Base-by-base conservation (phyloP, 2,113 vertebrate species). In the Elanoides forficatus region DNA sequence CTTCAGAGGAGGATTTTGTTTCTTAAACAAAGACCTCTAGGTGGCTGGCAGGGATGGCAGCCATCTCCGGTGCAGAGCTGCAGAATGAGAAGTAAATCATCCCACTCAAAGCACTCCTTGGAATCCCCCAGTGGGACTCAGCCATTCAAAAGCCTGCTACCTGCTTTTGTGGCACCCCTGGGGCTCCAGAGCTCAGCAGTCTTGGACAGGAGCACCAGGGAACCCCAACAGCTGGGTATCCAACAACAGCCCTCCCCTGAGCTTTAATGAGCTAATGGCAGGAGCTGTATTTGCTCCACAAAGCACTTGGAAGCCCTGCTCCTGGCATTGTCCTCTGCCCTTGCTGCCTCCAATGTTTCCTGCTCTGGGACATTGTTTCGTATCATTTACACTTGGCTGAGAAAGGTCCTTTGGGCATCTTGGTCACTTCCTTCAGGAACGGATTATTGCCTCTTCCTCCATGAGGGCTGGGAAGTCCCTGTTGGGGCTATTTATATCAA, bases 281-380 rank as follows among this genome's bases (percentile, higher is more conserved):
- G 85, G 47, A 43, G 56, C 48, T 93, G 10, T 47, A 14, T 73
- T 81, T 48, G 27, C 27, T 65, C 30, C 71, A 40, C 13, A 34
- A 43, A 75, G 19, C 0, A 0, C 60, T 76, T 1, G 1, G n/a
- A 38, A 85, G 29, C 36, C 8, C 32, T 42, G 34, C 48, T 72
- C 20, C 70, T 72, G 52, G 23, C 60, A 87, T 52, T 40, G 36
- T 42, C 25, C 17, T 68, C 59, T 88, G 19, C 17, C 45, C 42
- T 86, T 43, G 15, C 12, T 52, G 38, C 78, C 76, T 79, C 58
- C 15, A 15, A 2, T 0, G 2, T 30, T 84, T 91, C 48, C 81
- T 70, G 48, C 27, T 22, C 1, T 0, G 43, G 36, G 14, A 20
- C 5, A 1, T 25, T 56, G 13, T 48, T 83, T 65, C 11, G 4